Percentiles rank a stretch among this genome's conserved stretches.
Evolutionary conservation across 2,113 vertebrate species (phyloP).

Genomic region (Cephalopterus ornatus): DNA sequence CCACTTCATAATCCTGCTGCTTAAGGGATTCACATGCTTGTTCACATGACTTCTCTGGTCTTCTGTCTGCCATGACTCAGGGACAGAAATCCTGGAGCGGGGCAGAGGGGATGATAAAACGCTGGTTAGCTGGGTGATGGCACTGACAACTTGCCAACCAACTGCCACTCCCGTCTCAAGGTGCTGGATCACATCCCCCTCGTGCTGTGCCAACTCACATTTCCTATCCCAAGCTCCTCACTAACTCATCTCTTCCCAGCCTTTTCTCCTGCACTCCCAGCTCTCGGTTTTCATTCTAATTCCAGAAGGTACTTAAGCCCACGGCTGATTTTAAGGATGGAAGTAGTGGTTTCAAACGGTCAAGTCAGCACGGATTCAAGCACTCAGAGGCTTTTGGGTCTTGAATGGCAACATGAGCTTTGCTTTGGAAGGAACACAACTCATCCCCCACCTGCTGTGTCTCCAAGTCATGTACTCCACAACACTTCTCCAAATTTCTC

Average conservation of each 20-base stretch:
- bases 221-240: not conserved
- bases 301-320: not conserved
- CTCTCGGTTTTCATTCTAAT: not conserved
- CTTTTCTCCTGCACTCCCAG: not conserved
- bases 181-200: not conserved
- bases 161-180: constrained; percentile 30
- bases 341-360: not conserved
- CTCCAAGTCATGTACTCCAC: not conserved
- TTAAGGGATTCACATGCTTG: constrained; percentile 95
- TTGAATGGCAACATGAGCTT: not conserved
- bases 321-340: not conserved
- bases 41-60: constrained; percentile 99
- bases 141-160: constrained; percentile 46
- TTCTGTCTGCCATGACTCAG: constrained; percentile 99
- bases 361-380: not conserved
- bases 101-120: constrained; percentile 42
- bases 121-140: constrained; percentile 53
- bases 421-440: not conserved
- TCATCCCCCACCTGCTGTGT: not conserved
- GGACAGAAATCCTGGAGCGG: constrained; percentile 87
- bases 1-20: constrained; percentile 93
- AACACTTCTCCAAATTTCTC: not conserved
- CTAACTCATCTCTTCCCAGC: not conserved
- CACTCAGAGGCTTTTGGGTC: not conserved
- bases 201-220: not conserved